Evolutionary conservation across 1,140 invertebrate species (phyloP), one percentile per base, ranked within the genome.

Genomic region (Papilio aristodemus): DNA sequence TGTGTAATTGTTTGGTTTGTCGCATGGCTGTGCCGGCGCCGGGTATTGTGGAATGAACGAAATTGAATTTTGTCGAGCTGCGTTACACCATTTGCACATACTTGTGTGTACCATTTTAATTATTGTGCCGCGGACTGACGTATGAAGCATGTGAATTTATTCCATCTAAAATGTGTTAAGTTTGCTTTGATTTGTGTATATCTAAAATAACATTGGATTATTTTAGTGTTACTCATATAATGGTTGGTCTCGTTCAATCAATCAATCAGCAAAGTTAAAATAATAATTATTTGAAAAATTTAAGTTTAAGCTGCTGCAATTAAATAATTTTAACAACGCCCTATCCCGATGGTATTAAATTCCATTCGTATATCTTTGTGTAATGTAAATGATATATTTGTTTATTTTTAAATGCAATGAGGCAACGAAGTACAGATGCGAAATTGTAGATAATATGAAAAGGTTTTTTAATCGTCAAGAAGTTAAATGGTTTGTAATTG

Each of bases 1-100:
- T 84, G 80, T 87, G 84, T 90, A 89, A 91, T 91, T 90, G 89
- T 90, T 91, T 85, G 86, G 89, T 89, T 90, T 88, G 83, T 85
- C 78, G 79, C 74, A 74, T 80, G 81, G 79, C 76, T 75, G 73
- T 74, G 83, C 75, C 70, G 77, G 77, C 71, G 79, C 79, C 70
- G 74, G 19, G 14, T 8, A 14, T 17, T 66, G 78, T 69, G 75
- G 77, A 83, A 83, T 82, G 84, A 76, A 79, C 77, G 71, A 86
- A 91, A 91, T 91, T 91, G 86, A 89, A 89, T 89, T 89, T 89
- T 83, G 83, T 78, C 79, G 75, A 81, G 81, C 76, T 71, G 79
- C 80, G 71, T 73, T 74, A 76, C 76, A 69, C 70, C 43, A 67
- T 74, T 77, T 69, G 67, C 71, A 64, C 63, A 41, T 66, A 46